Percentiles rank a stretch among this genome's conserved stretches.
These are phyloP conservation scores for Limonius californicus DNA, from an alignment of 1,140 invertebrate species.

Conservation along the genomic window DNA sequence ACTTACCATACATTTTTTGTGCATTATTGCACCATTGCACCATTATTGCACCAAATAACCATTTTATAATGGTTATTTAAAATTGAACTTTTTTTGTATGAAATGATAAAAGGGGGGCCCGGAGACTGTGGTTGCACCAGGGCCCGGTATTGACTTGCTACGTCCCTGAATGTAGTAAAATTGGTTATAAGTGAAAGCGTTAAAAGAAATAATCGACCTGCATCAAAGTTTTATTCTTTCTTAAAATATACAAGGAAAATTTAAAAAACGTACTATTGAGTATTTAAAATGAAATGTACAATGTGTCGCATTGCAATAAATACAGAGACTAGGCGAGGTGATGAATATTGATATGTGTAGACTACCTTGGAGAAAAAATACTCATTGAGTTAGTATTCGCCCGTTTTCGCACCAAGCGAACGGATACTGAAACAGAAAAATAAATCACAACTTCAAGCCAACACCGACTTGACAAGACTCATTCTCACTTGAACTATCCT, in stretches of 20 bases:
- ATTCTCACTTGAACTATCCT: constrained; percentile 73
- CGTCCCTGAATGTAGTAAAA: no score
- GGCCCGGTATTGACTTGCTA: no score
- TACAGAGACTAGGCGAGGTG: constrained; percentile 26
- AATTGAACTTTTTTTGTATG: no score
- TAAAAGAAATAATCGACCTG: background rate
- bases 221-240: constrained; percentile 1
- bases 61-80: no score
- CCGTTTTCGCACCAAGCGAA: constrained; percentile 66
- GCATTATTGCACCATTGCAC: no score
- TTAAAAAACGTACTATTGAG: constrained; percentile 9
- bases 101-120: no score
- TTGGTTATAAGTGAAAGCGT: no score
- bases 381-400: constrained; percentile 66
- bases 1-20: no score
- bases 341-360: constrained; percentile 21
- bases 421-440: constrained; percentile 62
- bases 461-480: no score
- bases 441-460: no score
- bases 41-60: no score
- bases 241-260: constrained; percentile 13
- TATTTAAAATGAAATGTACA: constrained; percentile 8
- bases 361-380: constrained; percentile 66
- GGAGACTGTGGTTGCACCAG: no score
- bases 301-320: constrained; percentile 21